phyloP scores from a whole-genome alignment of 2,797 vertebrate species.

The Falco rusticolus region DNA sequence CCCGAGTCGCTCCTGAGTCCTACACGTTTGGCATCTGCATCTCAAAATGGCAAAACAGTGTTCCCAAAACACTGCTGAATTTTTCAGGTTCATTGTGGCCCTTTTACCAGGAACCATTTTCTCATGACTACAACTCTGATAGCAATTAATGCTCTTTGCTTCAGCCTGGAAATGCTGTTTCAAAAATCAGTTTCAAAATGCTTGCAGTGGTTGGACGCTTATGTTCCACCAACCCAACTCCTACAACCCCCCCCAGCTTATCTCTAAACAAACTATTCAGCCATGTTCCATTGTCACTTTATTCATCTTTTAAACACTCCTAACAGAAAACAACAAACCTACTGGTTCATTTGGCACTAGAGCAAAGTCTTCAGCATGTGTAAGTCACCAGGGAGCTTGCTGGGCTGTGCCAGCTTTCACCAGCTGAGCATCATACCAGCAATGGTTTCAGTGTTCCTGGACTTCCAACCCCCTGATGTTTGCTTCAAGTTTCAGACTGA shows the following conservation, averaged over 20 bases:
- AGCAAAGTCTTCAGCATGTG: not conserved
- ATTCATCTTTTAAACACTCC: not conserved
- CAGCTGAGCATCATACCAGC: constrained; percentile 34
- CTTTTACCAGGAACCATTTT: not conserved
- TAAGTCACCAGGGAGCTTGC: not conserved
- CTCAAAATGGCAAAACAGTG: not conserved
- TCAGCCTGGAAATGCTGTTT: not conserved
- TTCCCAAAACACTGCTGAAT: not conserved
- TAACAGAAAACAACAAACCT: not conserved
- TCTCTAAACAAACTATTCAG: not conserved
- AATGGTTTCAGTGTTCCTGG: constrained; percentile 18
- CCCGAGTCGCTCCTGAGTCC: not conserved
- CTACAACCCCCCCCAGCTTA: not conserved
- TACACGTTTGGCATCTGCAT: not conserved
- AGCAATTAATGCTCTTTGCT: not conserved
- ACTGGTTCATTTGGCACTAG: constrained; percentile 20
- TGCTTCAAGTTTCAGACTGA: constrained; percentile 1
- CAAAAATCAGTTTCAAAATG: not conserved
- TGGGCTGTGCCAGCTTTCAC: not conserved
- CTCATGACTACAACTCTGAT: not conserved
- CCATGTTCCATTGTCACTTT: not conserved
- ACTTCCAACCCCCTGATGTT: constrained; percentile 21
- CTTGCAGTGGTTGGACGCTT: not conserved
- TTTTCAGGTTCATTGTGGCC: not conserved
- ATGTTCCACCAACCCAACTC: not conserved